Conservation (phyloP, 2,888 invertebrate species). For the Marronus borbonicus region DNA sequence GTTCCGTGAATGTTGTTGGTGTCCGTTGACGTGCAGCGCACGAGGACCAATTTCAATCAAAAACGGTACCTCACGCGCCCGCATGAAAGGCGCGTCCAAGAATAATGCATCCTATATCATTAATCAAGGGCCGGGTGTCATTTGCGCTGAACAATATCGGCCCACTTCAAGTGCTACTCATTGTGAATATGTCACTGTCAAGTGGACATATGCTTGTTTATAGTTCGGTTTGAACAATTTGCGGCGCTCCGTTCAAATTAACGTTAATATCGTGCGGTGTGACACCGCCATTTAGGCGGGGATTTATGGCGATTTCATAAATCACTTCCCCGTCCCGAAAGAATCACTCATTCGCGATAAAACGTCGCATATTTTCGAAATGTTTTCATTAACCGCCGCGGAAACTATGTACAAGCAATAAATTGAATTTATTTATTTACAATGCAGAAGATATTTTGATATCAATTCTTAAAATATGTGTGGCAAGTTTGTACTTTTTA, state of each 20-base stretch:
- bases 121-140: conserved; percentile 60
- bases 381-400: neutral
- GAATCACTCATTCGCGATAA: conserved; percentile 39
- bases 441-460: neutral
- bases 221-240: conserved; percentile 50
- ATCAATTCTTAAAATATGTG: neutral
- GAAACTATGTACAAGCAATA: neutral
- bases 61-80: conserved; percentile 52
- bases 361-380: conserved; percentile 31
- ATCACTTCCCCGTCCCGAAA: conserved; percentile 43
- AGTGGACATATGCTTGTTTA: conserved; percentile 54
- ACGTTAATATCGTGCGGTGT: conserved; percentile 51
- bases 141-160: conserved; percentile 59
- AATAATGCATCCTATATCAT: conserved; percentile 59
- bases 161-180: conserved; percentile 60
- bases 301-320: conserved; percentile 47
- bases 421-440: neutral
- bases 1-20: conserved; percentile 45
- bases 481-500: too few relatives aligned
- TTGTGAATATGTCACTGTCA: conserved; percentile 59
- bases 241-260: conserved; percentile 50
- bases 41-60: conserved; percentile 55
- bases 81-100: conserved; percentile 54
- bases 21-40: conserved; percentile 26
- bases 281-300: conserved; percentile 45